Conservation (phyloP, 2,888 invertebrate species). For the Reticulitermes lucifugus region DNA sequence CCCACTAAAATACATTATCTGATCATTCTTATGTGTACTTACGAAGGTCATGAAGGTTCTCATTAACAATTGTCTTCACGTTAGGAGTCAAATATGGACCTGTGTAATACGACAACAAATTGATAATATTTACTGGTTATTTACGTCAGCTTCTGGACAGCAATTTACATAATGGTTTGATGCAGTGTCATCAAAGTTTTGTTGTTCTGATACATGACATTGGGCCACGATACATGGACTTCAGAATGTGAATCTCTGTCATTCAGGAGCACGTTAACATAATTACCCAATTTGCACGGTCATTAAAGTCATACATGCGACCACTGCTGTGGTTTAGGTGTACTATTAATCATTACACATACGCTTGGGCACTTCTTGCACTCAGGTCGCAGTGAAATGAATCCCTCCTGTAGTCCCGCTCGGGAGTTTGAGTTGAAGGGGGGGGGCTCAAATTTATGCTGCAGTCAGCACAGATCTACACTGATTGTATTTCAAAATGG, state of each 20-base stretch:
- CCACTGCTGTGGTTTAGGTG: background rate
- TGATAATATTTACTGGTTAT: too few species aligned
- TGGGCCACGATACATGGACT: background rate
- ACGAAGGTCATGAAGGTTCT: too few species aligned
- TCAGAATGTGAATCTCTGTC: too few species aligned
- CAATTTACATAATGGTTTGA: too few species aligned
- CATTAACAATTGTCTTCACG: too few species aligned
- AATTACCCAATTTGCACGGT: background rate
- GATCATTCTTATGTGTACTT: too few species aligned
- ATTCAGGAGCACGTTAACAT: background rate
- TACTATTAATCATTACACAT: background rate
- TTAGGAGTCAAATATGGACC: too few species aligned
- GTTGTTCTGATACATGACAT: too few species aligned
- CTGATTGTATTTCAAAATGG: slow-evolving; percentile 35
- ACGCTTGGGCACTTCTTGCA: background rate
- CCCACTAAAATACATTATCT: too few species aligned
- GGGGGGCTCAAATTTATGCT: slow-evolving; percentile 23
- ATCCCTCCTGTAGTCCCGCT: background rate
- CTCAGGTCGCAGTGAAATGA: background rate
- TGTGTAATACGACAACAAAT: too few species aligned
- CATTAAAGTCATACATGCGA: background rate
- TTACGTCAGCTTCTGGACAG: too few species aligned
- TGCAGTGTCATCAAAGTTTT: too few species aligned
- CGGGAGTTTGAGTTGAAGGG: background rate
- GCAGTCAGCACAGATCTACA: slow-evolving; percentile 26